These are phyloP conservation scores for Hiodon alosoides DNA, from an alignment of 2,113 vertebrate species.

Conservation along the genomic window DNA sequence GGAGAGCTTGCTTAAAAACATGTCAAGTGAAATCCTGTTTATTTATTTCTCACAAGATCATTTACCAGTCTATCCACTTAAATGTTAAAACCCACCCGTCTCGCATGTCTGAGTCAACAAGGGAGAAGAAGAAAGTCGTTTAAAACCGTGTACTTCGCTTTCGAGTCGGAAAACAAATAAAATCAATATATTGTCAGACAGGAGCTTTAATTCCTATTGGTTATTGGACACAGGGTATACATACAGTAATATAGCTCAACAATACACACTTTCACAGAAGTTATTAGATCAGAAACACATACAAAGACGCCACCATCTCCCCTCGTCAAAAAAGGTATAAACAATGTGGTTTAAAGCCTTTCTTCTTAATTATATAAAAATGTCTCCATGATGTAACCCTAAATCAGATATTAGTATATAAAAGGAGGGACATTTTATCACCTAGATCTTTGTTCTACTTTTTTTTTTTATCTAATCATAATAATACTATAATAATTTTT, in stretches of 20 bases:
- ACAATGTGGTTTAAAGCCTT: slow-evolving; percentile 45
- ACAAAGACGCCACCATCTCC: slow-evolving; percentile 38
- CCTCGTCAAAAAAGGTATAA: slow-evolving; percentile 38
- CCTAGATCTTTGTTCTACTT: slow-evolving; percentile 29
- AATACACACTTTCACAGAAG: slow-evolving; percentile 40
- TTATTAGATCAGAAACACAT: slow-evolving; percentile 36
- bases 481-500: slow-evolving; percentile 29
- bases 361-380: slow-evolving; percentile 43
- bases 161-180: slow-evolving; percentile 28
- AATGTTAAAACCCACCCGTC: neutral
- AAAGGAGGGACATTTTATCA: slow-evolving; percentile 40
- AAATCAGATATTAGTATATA: slow-evolving; percentile 38
- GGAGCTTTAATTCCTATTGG: slow-evolving; percentile 34
- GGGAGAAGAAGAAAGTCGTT: slow-evolving; percentile 31
- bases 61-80: neutral
- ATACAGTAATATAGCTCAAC: slow-evolving; percentile 36
- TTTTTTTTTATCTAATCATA: slow-evolving; percentile 35
- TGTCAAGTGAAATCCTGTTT: neutral
- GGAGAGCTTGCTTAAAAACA: neutral
- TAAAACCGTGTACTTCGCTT: slow-evolving; percentile 35
- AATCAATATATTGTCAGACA: slow-evolving; percentile 34
- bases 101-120: slow-evolving; percentile 16
- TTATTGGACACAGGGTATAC: slow-evolving; percentile 35
- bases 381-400: slow-evolving; percentile 31
- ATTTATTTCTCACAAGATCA: neutral